Evolutionary conservation across 1,140 invertebrate species (phyloP), one percentile per base, ranked within the genome.

Genomic region (Meteorus sp.): DNA sequence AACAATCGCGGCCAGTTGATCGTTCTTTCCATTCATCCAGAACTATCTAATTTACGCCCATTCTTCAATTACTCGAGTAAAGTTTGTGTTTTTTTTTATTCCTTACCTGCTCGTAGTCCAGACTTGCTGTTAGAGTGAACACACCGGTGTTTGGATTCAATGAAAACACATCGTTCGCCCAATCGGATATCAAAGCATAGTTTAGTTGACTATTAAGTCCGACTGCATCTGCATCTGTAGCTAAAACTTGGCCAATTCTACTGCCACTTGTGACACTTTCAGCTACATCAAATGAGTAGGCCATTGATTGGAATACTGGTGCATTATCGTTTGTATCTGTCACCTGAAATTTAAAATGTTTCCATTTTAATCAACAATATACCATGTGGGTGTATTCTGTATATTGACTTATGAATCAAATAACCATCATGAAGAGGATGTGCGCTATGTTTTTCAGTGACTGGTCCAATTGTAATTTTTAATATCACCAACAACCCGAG

Each of bases 321-420:
- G 92, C 87, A 75, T 97, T 96, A 83, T 98, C 95, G 73, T 98
- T 98, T 3, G 91, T 91, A 73, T 97, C 94, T 0, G 85, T 89
- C 25, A 97, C 90, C 92, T 94, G 82, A 39, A 78, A 81, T 66
- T 64, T 33, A 31, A 59, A 23, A 39, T 53, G 27, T 19, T 39
- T 56, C 39, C 44, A 45, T 37, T 29, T 17, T 20, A 31, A 31
- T 29, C 8, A 37, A 39, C 19, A 8, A 8, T 20, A 20, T 5
- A 19, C 8, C 9, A 45, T 45, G 8, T 45, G 22, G 8, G 7
- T 7, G 11, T 11, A 19, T 7, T 11, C 4, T 11, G 22, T 25
- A 25, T 25, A 8, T 33, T 7, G 6, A 6, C 29, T 7, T 7
- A 6, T 33, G 11, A 33, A 33, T 33, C 29, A 33, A 11, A 6